Conservation (phyloP, 1,140 invertebrate genomes). For the Cydia strobilella region DNA sequence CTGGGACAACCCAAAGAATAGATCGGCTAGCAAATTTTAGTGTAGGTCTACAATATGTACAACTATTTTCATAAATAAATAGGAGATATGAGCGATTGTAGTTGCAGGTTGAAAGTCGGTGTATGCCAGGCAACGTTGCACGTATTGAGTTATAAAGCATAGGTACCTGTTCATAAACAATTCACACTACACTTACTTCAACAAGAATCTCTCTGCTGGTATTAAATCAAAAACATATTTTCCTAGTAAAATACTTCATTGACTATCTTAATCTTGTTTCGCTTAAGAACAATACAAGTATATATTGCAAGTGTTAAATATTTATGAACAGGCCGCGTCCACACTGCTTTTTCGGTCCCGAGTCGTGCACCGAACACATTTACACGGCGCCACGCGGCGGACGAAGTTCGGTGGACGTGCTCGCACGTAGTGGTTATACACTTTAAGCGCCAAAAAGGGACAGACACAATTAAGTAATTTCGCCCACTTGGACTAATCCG, state of each 20-base stretch:
- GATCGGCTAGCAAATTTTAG: constrained; percentile 23
- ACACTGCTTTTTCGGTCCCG: not conserved
- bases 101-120: constrained; percentile 3
- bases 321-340: constrained; percentile 1
- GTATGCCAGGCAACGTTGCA: not conserved
- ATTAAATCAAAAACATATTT: not conserved
- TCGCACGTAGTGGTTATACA: no score
- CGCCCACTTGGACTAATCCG: constrained; percentile 73
- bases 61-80: constrained; percentile 29
- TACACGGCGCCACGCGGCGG: not conserved
- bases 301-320: not conserved
- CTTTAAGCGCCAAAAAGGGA: constrained; percentile 30
- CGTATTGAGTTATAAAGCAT: not conserved
- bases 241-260: not conserved
- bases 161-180: constrained; percentile 18
- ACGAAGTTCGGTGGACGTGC: not conserved
- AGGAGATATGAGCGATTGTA: constrained; percentile 12
- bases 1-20: not conserved
- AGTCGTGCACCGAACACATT: not conserved
- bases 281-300: not conserved
- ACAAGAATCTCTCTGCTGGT: constrained; percentile 13
- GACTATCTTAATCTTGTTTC: not conserved
- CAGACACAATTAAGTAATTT: constrained; percentile 42
- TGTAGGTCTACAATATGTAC: constrained; percentile 6
- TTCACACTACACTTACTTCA: not conserved